Evolutionary conservation across 1,140 invertebrate species (phyloP), one percentile per base, ranked within the genome.

Genomic region (Hypothenemus hampei): DNA sequence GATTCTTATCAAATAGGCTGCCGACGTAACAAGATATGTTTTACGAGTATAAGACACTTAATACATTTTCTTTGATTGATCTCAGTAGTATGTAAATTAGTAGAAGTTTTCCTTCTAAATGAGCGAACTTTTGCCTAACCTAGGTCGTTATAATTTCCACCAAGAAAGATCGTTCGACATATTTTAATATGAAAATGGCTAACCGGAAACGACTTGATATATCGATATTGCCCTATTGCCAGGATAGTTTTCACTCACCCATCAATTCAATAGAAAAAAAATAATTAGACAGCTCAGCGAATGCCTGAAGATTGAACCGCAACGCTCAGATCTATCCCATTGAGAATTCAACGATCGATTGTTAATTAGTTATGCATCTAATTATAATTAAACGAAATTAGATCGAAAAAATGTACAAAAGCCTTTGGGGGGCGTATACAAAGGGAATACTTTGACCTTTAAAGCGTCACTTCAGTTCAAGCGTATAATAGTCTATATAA

Each of bases 401-500:
- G 13, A 23, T 23, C 19, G 21, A 49, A 49, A 39, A n/a, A 6
- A 13, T 26, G 16, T 39, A 23, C 13, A 49, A 49, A 49, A 36
- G 45, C 13, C 15, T 31, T 48, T 21, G 16, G 23, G 18, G 20
- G 11, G 11, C 40, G 35, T 37, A 37, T 21, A 51, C 24, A 51
- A 49, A 39, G 24, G 36, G 35, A 48, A 41, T 13, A 29, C 24
- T 51, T 51, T 41, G 48, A 51, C 48, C 48, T 51, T 51, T 51
- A 22, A 10, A 15, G 33, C 48, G 48, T 29, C 35, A 49, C 41
- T 51, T 48, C 13, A 41, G n/a, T 40, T 24, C 22, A 41, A 41
- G 39, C 48, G 46, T 48, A 41, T 49, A 51, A 51, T 51, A 41
- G 33, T 13, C 15, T 41, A 37, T 51, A 51, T 51, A 51, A 51